Percentiles rank a stretch among this genome's conserved stretches.
Evolutionary conservation across 2,113 vertebrate genomes (phyloP).

Genomic region (Nipponia nippon): DNA sequence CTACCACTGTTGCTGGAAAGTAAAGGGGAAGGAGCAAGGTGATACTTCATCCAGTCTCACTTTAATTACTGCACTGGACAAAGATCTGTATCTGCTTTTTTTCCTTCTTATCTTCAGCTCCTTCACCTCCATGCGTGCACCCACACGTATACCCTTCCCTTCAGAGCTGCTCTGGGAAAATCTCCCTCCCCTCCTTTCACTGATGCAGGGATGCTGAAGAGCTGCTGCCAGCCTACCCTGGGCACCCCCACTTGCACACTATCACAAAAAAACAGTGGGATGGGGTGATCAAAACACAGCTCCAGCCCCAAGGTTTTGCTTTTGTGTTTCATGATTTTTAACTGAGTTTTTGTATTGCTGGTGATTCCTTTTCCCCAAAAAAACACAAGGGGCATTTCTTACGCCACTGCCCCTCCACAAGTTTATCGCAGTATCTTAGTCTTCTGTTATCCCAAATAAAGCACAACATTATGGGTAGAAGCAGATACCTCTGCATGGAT

Average conservation of each 20-base stretch:
- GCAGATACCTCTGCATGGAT: neutral
- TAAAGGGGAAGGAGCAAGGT: neutral
- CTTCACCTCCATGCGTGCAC: rapidly evolving
- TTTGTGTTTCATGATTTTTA: neutral
- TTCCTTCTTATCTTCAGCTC: neutral
- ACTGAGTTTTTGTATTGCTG: neutral
- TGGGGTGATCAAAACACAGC: rapidly evolving
- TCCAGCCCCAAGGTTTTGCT: neutral
- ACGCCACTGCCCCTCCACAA: neutral
- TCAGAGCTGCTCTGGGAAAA: neutral
- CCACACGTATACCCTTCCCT: rapidly evolving
- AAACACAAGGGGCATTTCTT: neutral
- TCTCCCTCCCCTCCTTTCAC: neutral
- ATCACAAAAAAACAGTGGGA: neutral
- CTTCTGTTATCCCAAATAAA: neutral
- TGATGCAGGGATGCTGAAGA: neutral
- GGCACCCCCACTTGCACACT: neutral
- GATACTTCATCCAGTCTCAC: neutral
- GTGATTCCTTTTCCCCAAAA: neutral
- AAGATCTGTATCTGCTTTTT: neutral
- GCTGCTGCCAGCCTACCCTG: neutral
- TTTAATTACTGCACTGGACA: neutral
- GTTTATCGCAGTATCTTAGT: neutral
- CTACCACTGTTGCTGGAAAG: rapidly evolving
- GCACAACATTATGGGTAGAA: neutral